phyloP scores from a whole-genome alignment of 23 tunicate species.

The Styela plicata region DNA sequence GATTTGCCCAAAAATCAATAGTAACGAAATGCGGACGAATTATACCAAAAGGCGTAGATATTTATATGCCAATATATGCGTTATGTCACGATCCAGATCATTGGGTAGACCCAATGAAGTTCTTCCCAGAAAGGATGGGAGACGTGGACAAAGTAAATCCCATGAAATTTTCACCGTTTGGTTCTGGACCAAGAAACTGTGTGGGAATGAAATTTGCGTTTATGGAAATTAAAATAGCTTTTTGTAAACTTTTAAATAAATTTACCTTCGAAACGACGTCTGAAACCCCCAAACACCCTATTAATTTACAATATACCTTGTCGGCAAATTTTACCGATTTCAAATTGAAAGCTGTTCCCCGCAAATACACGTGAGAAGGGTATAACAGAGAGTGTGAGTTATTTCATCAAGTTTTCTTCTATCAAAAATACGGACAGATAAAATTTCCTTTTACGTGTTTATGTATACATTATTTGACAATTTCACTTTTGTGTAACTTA shows the following conservation, averaged over 20 bases:
- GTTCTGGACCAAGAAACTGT: constrained; percentile 64
- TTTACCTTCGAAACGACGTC: too few species aligned
- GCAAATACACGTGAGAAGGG: too few species aligned
- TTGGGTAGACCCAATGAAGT: neutral
- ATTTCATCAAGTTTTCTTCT: too few species aligned
- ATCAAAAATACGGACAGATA: too few species aligned
- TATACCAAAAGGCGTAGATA: constrained; percentile 27
- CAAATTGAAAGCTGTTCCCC: too few species aligned
- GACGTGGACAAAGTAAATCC: constrained; percentile 62
- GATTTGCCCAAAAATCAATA: constrained; percentile 23
- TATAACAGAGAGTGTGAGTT: too few species aligned
- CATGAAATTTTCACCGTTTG: constrained; percentile 57
- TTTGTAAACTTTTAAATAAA: constrained; percentile 59
- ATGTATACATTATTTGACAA: too few species aligned
- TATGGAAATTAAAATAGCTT: constrained; percentile 52
- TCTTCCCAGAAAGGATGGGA: constrained; percentile 35
- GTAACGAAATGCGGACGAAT: constrained; percentile 27
- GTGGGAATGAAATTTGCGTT: constrained; percentile 63
- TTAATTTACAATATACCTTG: too few species aligned
- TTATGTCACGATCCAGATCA: constrained; percentile 34
- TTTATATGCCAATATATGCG: constrained; percentile 43
- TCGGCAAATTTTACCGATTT: too few species aligned
- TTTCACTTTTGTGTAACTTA: too few species aligned
- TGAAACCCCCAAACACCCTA: too few species aligned
- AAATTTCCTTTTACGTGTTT: too few species aligned